Conservation (phyloP, 2,888 invertebrate genomes). For the Polyommatus icarus region DNA sequence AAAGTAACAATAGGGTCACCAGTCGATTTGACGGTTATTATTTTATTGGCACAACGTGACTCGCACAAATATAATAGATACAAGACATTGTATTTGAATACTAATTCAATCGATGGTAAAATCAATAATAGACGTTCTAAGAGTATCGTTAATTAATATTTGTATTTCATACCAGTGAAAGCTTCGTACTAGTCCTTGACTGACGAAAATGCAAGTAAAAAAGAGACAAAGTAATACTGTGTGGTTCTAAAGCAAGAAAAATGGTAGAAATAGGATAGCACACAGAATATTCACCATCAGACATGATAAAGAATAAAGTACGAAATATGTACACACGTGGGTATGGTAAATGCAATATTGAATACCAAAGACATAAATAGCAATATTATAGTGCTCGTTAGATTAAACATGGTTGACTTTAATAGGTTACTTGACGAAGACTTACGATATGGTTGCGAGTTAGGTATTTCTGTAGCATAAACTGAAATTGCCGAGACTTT, state of each 20-base stretch:
- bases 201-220: neutral
- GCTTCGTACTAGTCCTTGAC: neutral
- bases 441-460: neutral
- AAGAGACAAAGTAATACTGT: neutral
- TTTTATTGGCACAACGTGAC: conserved; percentile 28
- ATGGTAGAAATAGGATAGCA: neutral
- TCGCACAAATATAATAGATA: conserved; percentile 27
- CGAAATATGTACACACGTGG: neutral
- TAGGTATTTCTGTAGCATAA: conserved; percentile 1
- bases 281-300: neutral
- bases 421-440: conserved; percentile 18
- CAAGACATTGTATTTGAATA: conserved; percentile 14
- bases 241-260: too few relatives aligned
- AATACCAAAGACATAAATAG: conserved; percentile 11
- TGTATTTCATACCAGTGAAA: conserved; percentile 3
- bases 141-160: neutral
- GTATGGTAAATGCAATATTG: neutral
- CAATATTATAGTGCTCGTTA: neutral
- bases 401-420: conserved; percentile 10
- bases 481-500: neutral
- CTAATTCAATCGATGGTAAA: conserved; percentile 19
- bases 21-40: conserved; percentile 19
- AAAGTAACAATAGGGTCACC: conserved; percentile 25
- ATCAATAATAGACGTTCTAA: conserved; percentile 18
- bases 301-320: conserved; percentile 1